Conservation (phyloP, 2,113 vertebrate genomes). For the Pholis gunnellus region DNA sequence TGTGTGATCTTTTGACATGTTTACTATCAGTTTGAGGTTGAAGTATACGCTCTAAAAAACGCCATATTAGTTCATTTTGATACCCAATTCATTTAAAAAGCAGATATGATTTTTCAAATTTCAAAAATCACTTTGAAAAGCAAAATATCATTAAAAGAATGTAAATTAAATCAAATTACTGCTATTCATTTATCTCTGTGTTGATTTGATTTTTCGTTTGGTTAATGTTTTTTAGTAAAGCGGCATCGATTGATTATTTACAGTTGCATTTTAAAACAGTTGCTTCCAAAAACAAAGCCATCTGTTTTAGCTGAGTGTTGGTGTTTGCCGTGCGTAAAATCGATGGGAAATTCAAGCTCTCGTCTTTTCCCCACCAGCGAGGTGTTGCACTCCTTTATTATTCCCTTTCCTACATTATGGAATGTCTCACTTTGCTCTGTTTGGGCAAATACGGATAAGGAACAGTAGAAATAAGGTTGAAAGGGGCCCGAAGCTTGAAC, state of each 20-base stretch:
- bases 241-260: not conserved
- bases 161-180: not conserved
- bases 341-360: constrained; percentile 35
- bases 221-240: not conserved
- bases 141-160: not conserved
- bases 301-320: constrained; percentile 49
- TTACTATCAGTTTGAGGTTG: constrained; percentile 30
- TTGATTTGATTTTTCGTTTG: not conserved
- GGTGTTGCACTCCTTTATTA: not conserved
- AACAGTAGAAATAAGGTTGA: constrained; percentile 35
- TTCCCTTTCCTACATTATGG: not conserved
- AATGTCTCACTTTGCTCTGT: not conserved
- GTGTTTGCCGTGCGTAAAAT: constrained; percentile 64
- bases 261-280: not conserved
- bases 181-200: not conserved
- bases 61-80: not conserved
- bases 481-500: constrained; percentile 51
- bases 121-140: not conserved
- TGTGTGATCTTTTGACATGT: constrained; percentile 71
- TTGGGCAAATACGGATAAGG: not conserved
- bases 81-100: not conserved
- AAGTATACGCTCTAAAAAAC: not conserved
- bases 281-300: constrained; percentile 18
- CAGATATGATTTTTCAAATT: not conserved
- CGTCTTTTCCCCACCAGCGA: not conserved